Evolutionary conservation across 2,113 vertebrate genomes (phyloP), one percentile per base, ranked within the genome.

Genomic region (Alces alces): DNA sequence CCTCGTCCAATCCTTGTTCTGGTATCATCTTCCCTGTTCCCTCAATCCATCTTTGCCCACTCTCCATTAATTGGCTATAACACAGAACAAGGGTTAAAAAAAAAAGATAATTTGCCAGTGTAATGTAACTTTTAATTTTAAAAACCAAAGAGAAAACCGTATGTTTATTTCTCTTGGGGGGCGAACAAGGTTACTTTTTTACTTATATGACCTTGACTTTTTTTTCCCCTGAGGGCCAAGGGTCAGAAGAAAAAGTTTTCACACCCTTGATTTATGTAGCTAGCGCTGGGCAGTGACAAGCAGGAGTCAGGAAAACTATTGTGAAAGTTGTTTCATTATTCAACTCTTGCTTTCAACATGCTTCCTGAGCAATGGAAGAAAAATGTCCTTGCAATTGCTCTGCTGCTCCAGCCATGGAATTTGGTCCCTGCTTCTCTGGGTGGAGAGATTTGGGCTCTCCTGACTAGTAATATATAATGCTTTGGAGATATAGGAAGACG

Each of bases 241-340:
- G 47, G 6, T 88, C 58, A 76, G n/a, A 94, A 95, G 64, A 64
- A 94, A 78, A 86, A 28, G 4, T 30, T 97, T 50, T 39, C 84
- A 17, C 39, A 82, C 3, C 27, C 33, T 89, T 90, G 85, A 88
- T 96, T 93, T 94, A 76, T 86, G 58, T 30, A 91, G 76, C 80
- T 36, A 60, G 58, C 47, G 7, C 54, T 86, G 33, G 80, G 36
- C 39, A 80, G 10, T 73, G 43, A 61, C 28, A 95, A 90, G 88
- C 52, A 66, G 90, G 84, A 82, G 90, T 73, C 84, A 95, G 89
- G 80, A 91, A 96, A 90, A 93, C 23, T 45, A 33, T 91, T 64
- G 76, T 61, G 47, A 94, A 45, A 55, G 10, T 23, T 89, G 45
- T 93, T 98, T 91, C 78, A 97, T 96, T 86, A 95, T 95, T 96